A percentile compares a stretch with the other conserved stretches of the same genome.
Conservation (phyloP, 2,113 vertebrate species). For the Tyto alba region DNA sequence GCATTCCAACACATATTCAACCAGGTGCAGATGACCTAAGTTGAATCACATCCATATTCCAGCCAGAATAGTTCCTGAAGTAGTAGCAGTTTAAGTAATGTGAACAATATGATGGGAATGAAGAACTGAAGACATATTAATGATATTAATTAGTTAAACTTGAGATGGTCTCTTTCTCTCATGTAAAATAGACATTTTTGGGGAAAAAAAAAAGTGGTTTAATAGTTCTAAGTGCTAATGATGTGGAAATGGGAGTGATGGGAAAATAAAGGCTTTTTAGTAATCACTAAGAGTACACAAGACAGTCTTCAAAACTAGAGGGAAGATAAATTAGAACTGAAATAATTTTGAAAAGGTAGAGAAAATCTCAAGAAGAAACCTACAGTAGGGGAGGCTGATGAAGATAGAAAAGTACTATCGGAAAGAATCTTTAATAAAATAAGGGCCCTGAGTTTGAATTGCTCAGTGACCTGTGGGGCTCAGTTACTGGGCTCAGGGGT, state of each 20-base stretch:
- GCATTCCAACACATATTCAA: background rate
- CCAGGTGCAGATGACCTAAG: background rate
- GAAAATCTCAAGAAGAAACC: background rate
- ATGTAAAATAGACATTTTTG: background rate
- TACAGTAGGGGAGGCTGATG: background rate
- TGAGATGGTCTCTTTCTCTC: background rate
- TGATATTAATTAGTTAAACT: background rate
- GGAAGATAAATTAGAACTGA: background rate
- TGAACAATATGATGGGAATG: background rate
- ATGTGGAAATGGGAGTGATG: background rate
- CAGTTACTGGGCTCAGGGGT: background rate
- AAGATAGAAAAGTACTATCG: background rate
- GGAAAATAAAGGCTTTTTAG: background rate
- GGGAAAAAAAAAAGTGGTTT: background rate
- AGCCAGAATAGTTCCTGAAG: background rate
- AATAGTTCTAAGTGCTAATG: background rate
- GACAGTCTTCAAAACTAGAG: background rate
- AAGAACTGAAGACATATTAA: background rate
- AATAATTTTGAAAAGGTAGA: background rate
- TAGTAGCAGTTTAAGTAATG: background rate
- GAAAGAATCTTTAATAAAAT: background rate
- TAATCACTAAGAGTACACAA: background rate
- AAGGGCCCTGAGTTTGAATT: background rate
- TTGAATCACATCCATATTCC: background rate
- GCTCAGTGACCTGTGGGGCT: background rate